phyloP scores from a whole-genome alignment of 2,797 vertebrate species.

The Peromyscus aztecus region DNA sequence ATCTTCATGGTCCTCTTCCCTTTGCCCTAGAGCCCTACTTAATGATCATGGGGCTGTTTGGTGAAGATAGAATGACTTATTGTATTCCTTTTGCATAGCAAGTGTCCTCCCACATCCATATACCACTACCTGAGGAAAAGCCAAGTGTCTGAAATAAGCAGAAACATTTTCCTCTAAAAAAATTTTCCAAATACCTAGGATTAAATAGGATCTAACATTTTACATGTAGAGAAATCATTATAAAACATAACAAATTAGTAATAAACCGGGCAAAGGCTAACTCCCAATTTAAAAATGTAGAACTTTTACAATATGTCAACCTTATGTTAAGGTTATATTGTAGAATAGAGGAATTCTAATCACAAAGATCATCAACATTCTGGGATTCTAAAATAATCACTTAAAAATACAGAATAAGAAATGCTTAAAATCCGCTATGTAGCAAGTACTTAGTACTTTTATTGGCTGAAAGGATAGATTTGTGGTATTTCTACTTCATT shows the following conservation, averaged over 20 bases:
- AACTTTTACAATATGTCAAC: background rate
- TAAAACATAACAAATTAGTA: background rate
- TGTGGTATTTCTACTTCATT: background rate
- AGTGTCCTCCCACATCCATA: background rate
- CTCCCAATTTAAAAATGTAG: background rate
- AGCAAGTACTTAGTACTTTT: background rate
- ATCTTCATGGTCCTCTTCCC: background rate
- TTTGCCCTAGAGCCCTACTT: background rate
- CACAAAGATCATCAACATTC: background rate
- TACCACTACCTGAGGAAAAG: constrained; percentile 16
- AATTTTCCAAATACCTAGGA: background rate
- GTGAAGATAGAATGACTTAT: background rate
- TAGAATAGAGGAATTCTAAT: too few species aligned
- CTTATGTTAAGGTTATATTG: background rate
- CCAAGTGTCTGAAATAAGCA: constrained; percentile 42
- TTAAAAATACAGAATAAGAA: background rate
- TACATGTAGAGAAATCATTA: background rate
- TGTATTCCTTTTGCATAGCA: constrained; percentile 4
- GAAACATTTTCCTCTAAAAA: background rate
- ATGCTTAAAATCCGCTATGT: background rate
- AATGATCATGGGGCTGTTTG: background rate
- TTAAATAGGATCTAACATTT: background rate
- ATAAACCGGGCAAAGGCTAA: background rate
- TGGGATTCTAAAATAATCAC: background rate
- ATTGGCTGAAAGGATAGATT: background rate